Evolutionary conservation across 2,797 vertebrate species (phyloP), one percentile per base, ranked within the genome.

Genomic region (Sebastes variabilis): DNA sequence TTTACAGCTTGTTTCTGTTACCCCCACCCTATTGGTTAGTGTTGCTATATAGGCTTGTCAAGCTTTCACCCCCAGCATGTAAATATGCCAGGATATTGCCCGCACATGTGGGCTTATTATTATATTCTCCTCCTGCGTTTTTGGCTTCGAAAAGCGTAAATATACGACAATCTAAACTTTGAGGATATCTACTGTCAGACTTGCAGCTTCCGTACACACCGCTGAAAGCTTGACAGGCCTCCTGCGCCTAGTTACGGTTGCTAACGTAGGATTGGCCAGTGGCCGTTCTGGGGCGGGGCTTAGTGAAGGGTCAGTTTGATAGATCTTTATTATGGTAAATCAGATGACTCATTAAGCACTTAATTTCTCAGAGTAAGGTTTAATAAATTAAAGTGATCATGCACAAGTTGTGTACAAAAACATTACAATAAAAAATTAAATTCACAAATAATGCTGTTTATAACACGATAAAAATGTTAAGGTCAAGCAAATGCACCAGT

Each of bases 311-410:
- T 46, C 42, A 20, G 16, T 81, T 66, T 78, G 70, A 79, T 81
- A 22, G 13, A 60, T 74, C 70, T 83, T 86, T 77, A 66, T 85
- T 85, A 72, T 68, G 46, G 49, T 49, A 67, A 82, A 18, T 80
- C 22, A 83, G 46, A 81, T 29, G 61, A 88, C 76, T 81, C 87
- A 75, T 38, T 20, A 77, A 60, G 25, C 68, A 61, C 54, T 66
- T 79, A 55, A 91, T 92, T 94, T 96, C 93, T 96, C 96, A 97
- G 96, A 96, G 94, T 90, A 96, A 95, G 93, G 95, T 98, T 99
- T 99, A 99, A 99, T 99, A 99, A 99, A 98, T 99, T 98, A 99
- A 98, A 95, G 92, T 93, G 93, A 93, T 95, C 97, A 98, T 98
- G 98, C 97, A 91, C 92, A 96, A 94, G 94, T 95, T 95, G 96